Conservation (phyloP, 2,888 invertebrate species). For the Hecatera dysodea region DNA sequence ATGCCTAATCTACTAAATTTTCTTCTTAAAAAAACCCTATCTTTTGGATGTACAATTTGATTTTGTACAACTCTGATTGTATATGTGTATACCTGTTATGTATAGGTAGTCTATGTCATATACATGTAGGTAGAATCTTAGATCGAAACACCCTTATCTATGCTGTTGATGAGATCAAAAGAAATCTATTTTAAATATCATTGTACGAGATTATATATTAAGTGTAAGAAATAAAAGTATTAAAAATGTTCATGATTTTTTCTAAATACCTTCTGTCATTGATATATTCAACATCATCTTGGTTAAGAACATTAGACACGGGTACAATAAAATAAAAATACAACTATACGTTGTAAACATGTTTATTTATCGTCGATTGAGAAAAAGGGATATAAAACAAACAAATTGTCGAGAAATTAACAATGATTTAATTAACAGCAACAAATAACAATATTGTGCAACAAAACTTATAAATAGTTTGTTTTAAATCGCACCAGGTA, state of each 20-base stretch:
- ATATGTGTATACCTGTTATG: slow-evolving; percentile 63
- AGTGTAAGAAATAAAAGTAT: slow-evolving; percentile 85
- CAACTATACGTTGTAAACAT: slow-evolving; percentile 22
- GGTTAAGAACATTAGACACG: too few species aligned
- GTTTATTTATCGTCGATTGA: slow-evolving; percentile 41
- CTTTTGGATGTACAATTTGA: slow-evolving; percentile 41
- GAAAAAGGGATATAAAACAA: slow-evolving; percentile 64
- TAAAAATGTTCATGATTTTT: slow-evolving; percentile 58
- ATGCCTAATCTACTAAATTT: slow-evolving; percentile 45
- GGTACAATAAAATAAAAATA: slow-evolving; percentile 29
- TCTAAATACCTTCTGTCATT: too few species aligned
- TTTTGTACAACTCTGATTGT: slow-evolving; percentile 57
- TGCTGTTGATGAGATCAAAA: slow-evolving; percentile 84
- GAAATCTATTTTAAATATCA: slow-evolving; percentile 90
- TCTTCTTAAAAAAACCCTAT: slow-evolving; percentile 25
- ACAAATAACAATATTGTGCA: slow-evolving; percentile 74
- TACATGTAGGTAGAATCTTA: slow-evolving; percentile 65
- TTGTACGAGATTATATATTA: slow-evolving; percentile 88
- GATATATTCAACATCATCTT: neutral
- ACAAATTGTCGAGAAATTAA: slow-evolving; percentile 65
- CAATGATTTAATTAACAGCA: slow-evolving; percentile 75
- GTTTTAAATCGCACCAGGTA: slow-evolving; percentile 81
- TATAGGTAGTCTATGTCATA: slow-evolving; percentile 60
- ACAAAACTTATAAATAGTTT: slow-evolving; percentile 65
- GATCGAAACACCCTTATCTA: slow-evolving; percentile 74